Conservation (phyloP, 2,113 vertebrate genomes). For the Muntiacus reevesi region DNA sequence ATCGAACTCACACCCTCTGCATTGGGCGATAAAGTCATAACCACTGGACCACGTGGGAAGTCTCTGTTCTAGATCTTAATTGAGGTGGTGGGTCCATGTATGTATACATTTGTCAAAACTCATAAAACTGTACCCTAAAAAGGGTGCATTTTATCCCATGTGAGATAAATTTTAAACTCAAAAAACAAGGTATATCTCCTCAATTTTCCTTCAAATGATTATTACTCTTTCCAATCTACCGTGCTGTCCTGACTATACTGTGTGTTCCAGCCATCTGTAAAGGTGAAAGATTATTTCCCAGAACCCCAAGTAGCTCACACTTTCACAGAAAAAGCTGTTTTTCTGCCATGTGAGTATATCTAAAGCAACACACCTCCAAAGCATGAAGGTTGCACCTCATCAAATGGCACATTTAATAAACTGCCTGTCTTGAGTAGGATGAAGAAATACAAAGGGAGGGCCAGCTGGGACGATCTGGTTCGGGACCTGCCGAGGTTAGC, state of each 20-base stretch:
- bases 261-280: neutral
- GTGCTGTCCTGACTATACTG: rapidly evolving
- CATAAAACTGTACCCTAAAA: neutral
- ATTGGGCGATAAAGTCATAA: neutral
- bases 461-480: conserved; percentile 26
- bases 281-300: neutral
- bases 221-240: neutral
- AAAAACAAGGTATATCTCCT: neutral
- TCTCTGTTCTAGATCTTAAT: neutral
- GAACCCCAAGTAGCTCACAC: neutral
- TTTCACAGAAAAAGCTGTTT: neutral
- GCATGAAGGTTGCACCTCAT: neutral
- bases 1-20: neutral
- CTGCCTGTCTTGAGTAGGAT: neutral
- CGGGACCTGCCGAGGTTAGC: neutral
- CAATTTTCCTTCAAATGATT: neutral
- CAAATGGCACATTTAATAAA: neutral
- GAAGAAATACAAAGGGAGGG: neutral
- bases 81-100: neutral
- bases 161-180: neutral
- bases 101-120: neutral
- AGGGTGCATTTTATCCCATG: neutral
- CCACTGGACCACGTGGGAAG: neutral
- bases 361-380: neutral
- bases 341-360: neutral